These are phyloP conservation scores for Podarcis cretensis DNA, from an alignment of 2,113 vertebrate species.

Conservation along the genomic window DNA sequence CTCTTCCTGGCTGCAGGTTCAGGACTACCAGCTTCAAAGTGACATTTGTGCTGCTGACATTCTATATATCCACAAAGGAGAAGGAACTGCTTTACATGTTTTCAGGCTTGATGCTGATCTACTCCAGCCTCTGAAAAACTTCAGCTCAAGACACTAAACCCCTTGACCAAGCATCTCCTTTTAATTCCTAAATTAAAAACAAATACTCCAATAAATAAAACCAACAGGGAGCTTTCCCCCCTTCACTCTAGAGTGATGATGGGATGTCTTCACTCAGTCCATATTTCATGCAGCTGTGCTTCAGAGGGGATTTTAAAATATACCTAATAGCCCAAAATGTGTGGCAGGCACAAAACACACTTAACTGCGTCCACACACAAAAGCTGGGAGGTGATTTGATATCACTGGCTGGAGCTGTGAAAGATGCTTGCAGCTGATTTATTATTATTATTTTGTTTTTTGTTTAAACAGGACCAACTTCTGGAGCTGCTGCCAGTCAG, in stretches of 20 bases:
- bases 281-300: background rate
- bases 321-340: background rate
- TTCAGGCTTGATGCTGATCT: background rate
- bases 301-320: background rate
- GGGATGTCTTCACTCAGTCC: background rate
- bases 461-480: background rate
- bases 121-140: background rate
- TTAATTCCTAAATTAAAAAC: background rate
- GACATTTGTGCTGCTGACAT: background rate
- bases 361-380: background rate
- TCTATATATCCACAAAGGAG: background rate
- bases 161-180: background rate
- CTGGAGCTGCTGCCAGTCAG: background rate
- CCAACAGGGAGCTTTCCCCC: background rate
- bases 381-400: background rate
- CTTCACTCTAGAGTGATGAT: background rate
- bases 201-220: background rate
- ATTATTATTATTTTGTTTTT: background rate
- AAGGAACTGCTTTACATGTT: too few relatives aligned
- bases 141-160: accelerated
- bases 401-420: background rate
- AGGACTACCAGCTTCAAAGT: background rate
- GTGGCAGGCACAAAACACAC: background rate
- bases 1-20: background rate
- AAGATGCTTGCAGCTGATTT: background rate